Evolutionary conservation across 1,140 invertebrate species (phyloP).

Genomic region (Cydia fagiglandana): DNA sequence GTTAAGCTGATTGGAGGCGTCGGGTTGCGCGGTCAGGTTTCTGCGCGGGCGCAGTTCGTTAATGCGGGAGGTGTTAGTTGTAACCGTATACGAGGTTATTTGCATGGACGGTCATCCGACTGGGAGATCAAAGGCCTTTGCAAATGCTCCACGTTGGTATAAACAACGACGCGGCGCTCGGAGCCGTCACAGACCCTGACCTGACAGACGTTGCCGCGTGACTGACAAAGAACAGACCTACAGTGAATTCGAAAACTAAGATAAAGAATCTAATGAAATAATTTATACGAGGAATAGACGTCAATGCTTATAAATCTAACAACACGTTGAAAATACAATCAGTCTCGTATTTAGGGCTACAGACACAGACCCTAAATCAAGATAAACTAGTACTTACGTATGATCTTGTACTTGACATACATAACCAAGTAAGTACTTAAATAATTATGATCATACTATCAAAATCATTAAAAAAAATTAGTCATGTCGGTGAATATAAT

Average conservation of each 20-base stretch:
- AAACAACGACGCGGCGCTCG: neutral
- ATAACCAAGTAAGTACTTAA: too few relatives aligned
- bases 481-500: too few relatives aligned
- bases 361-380: too few relatives aligned
- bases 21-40: conserved; percentile 26
- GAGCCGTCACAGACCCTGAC: neutral
- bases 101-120: conserved; percentile 19
- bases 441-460: too few relatives aligned
- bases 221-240: conserved; percentile 5
- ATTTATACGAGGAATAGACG: neutral
- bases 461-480: too few relatives aligned
- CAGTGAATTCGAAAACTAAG: neutral
- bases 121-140: conserved; percentile 15
- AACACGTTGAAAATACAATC: too few relatives aligned
- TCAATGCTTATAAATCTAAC: too few relatives aligned
- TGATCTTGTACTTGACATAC: too few relatives aligned
- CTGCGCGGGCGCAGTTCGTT: conserved; percentile 27
- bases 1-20: conserved; percentile 40
- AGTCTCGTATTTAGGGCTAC: too few relatives aligned
- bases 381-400: too few relatives aligned
- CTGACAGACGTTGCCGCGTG: neutral
- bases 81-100: conserved; percentile 20
- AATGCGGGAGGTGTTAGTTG: conserved; percentile 25
- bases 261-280: neutral
- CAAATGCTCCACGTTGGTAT: neutral